phyloP scores from a whole-genome alignment of 2,888 invertebrate genomes.

The Neocrepidodera transversa region DNA sequence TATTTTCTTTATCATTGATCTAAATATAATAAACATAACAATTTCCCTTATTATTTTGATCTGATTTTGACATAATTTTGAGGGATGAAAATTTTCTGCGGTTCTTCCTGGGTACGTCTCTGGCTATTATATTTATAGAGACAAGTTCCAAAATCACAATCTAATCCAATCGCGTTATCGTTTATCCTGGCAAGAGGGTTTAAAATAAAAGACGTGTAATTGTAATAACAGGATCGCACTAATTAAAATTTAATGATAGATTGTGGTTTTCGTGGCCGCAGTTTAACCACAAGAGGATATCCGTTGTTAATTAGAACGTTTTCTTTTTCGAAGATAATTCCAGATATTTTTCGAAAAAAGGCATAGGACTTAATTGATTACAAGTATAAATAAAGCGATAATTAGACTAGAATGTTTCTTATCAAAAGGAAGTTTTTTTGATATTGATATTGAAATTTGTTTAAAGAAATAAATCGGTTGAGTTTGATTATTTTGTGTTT shows the following conservation, averaged over 20 bases:
- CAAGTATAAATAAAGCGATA: constrained; percentile 14
- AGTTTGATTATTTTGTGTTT: no score
- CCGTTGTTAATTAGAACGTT: constrained; percentile 28
- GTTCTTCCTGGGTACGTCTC: no score
- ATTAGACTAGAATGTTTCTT: background rate
- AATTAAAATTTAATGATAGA: constrained; percentile 24
- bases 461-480: no score
- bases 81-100: no score
- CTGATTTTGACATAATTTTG: no score
- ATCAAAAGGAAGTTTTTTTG: background rate
- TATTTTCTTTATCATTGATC: no score
- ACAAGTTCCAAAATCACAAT: no score
- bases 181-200: background rate
- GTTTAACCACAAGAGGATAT: constrained; percentile 29
- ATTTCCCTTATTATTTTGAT: no score
- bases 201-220: background rate
- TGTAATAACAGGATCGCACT: constrained; percentile 20
- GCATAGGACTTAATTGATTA: constrained; percentile 17
- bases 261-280: constrained; percentile 29
- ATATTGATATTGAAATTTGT: no score
- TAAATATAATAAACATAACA: no score
- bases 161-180: background rate
- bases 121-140: no score
- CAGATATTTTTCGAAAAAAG: constrained; percentile 25
- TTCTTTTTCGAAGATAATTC: constrained; percentile 22